Evolutionary conservation across 2,888 invertebrate genomes (phyloP).

Genomic region (Tortrix viridana): DNA sequence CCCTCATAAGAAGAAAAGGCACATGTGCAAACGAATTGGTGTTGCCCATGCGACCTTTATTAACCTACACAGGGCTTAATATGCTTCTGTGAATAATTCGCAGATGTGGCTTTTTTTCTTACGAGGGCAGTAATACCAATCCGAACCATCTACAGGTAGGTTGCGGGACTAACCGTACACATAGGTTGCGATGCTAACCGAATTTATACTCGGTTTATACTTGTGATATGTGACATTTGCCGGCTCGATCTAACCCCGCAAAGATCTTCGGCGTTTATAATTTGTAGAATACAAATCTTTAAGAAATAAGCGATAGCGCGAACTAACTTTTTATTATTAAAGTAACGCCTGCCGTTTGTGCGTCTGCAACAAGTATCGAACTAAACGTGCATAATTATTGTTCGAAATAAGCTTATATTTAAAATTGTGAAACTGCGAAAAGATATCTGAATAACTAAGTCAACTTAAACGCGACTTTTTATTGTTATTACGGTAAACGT

Average conservation of each 20-base stretch:
- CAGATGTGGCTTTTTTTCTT: too few species aligned
- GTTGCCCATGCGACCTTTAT: too few species aligned
- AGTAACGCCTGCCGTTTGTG: slow-evolving; percentile 32
- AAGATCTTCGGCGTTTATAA: slow-evolving; percentile 20
- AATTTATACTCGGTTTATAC: too few species aligned
- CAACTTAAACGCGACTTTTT: slow-evolving; percentile 24
- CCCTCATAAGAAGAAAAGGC: too few species aligned
- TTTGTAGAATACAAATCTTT: slow-evolving; percentile 12
- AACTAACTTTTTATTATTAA: slow-evolving; percentile 11
- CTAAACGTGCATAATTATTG: slow-evolving; percentile 29
- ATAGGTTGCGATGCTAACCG: slow-evolving; percentile 13
- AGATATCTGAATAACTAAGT: slow-evolving; percentile 14
- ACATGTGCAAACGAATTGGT: too few species aligned
- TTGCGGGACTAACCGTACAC: slow-evolving; percentile 16
- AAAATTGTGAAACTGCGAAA: slow-evolving; percentile 21
- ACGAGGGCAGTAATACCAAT: too few species aligned
- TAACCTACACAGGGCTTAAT: too few species aligned
- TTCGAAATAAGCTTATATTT: slow-evolving; percentile 30
- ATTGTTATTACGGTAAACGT: slow-evolving; percentile 15
- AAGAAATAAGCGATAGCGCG: slow-evolving; percentile 19
- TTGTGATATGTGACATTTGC: slow-evolving; percentile 37
- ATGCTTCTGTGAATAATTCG: too few species aligned
- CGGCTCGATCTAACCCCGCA: slow-evolving; percentile 28
- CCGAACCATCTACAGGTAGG: background rate
- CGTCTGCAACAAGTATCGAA: slow-evolving; percentile 24